Conservation (phyloP, 2,113 vertebrate genomes). For the Actenoides lindsayi region DNA sequence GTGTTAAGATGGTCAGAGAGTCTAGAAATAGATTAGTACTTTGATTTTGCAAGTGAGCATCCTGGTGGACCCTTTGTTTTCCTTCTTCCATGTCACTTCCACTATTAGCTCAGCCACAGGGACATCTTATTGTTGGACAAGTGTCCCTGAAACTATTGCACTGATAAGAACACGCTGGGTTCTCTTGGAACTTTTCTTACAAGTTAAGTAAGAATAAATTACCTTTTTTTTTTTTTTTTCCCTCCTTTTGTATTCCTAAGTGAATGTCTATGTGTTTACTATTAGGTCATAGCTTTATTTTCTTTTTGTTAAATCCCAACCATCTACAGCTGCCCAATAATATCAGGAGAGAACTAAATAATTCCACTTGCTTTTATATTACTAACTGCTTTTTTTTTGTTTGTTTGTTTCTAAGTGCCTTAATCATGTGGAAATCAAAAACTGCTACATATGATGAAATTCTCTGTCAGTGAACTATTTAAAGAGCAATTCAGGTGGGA, state of each 20-base stretch:
- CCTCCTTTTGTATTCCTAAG: background rate
- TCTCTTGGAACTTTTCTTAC: background rate
- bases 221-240: fast-evolving
- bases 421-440: background rate
- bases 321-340: background rate
- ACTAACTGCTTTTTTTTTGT: background rate
- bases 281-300: background rate
- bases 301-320: background rate
- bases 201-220: background rate
- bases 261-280: background rate
- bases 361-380: background rate
- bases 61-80: background rate
- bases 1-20: background rate
- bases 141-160: background rate
- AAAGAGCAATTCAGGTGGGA: background rate
- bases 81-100: background rate
- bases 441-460: background rate
- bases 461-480: background rate
- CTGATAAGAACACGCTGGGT: background rate
- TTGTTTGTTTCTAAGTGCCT: background rate
- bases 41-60: background rate
- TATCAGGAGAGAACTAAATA: background rate
- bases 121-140: background rate
- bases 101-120: background rate
- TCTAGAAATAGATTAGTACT: background rate